Conservation (phyloP, 2,888 invertebrate genomes). For the Halictus quadricinctus region DNA sequence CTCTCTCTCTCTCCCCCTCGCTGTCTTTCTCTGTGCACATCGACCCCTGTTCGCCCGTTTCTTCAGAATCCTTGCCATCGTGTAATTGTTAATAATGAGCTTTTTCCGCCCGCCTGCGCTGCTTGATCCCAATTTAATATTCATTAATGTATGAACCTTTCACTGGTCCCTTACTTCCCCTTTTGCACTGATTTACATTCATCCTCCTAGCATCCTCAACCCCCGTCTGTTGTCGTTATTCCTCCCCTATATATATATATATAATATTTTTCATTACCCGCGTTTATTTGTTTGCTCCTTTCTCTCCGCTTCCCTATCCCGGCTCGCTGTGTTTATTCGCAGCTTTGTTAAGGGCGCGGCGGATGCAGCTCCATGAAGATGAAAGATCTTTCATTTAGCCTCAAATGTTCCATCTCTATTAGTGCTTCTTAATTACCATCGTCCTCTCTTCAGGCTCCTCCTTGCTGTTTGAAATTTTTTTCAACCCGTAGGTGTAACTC, state of each 20-base stretch:
- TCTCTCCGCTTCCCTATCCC: not conserved
- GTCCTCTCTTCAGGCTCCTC: not conserved
- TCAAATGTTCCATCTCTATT: not conserved
- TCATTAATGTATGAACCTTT: constrained; percentile 27
- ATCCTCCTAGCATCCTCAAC: not conserved
- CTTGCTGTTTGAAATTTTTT: not conserved
- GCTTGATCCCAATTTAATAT: constrained; percentile 17
- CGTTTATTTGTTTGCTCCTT: not conserved
- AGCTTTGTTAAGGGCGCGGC: not conserved
- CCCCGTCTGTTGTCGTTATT: not conserved
- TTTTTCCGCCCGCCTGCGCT: not conserved
- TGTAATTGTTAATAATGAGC: constrained; percentile 11
- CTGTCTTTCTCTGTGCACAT: no score
- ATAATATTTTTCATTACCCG: not conserved
- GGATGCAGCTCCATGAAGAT: not conserved
- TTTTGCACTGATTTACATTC: not conserved
- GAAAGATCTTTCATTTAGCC: not conserved
- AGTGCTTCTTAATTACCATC: not conserved
- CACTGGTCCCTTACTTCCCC: not conserved
- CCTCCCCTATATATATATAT: not conserved
- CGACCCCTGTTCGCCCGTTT: not conserved
- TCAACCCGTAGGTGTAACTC: not conserved
- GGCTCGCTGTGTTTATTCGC: not conserved
- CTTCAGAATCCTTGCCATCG: not conserved
- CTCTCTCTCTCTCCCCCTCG: no score